Base-by-base conservation (phyloP, 2,113 vertebrate species). In the Pituophis catenifer region DNA sequence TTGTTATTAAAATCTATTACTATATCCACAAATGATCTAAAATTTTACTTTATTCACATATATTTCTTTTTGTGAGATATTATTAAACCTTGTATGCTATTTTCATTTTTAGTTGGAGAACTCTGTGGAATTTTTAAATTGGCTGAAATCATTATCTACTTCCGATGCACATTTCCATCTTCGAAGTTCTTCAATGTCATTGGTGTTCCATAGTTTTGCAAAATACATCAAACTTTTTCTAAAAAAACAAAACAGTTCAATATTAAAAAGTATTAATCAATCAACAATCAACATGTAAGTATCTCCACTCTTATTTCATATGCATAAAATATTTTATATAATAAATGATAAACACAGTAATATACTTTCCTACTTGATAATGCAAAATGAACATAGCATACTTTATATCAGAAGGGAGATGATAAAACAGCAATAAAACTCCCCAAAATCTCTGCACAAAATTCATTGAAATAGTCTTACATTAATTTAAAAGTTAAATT, bases 221-320 rank as follows among this genome's bases (percentile, higher is more conserved):
- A 98, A 98, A 59, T 89, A 95, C 90, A 96, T 97, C 0, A 97
- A 95, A 5, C 94, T 97, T 94, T 96, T 97, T 92, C 98, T 98
- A 93, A 89, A 93, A 94, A 89, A 88, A 91, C 3, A 75, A 87
- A 95, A 29, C 44, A 48, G 9, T 26, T 54, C 89, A 2, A 26
- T 33, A 57, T 90, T 90, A 50, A 75, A 70, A 24, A 9, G 8
- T 50, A 87, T 89, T 65, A 48, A 38, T 54, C 54, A 15, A 10
- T 12, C 5, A 8, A 29, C 65, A 3, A 38, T 92, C 38, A 88
- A 52, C 62, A 81, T 75, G 54, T 86, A 93, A 85, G 38, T 53
- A 62, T 81, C 21, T 86, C 29, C 52, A 48, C 33, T 52, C 10
- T 26, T 86, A 86, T 57, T 58, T 86, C 38, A 29, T 26, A 53